Evolutionary conservation across 2,113 vertebrate species (phyloP), one percentile per base, ranked within the genome.

Genomic region (Strix uralensis): DNA sequence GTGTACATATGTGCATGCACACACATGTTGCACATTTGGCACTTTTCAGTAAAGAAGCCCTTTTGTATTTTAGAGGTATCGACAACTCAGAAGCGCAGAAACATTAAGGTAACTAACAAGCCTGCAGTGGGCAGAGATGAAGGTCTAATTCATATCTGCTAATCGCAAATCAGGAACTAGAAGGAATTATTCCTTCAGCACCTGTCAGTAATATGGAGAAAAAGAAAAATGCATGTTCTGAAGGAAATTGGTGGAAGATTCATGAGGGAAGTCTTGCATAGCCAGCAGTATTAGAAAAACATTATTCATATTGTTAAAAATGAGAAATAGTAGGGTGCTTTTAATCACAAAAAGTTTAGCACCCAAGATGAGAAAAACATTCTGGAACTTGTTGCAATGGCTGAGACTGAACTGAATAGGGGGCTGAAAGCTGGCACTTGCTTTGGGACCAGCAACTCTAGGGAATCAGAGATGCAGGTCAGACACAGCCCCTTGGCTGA

Each of bases 81-180:
- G 0, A 12, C 69, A 82, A 52, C 32, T 79, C 49, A 80, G 62
- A 92, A 29, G 34, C 0, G 0, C 52, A 82, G 61, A 62, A 91
- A 55, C 22, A 67, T 54, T 47, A 32, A 44, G 27, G 15, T 63
- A 71, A 49, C 38, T 52, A 83, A 66, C 7, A 59, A 57, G 54
- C 49, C 65, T 85, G 88, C 42, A 91, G 44, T 0, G 7, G 57
- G 38, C 71, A 80, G 71, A 92, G 74, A 27, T 40, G 23, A 61
- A 85, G 69, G 54, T 88, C 62, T 92, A 67, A 94, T 65, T 85
- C 71, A 61, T n/a, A 81, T 21, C 71, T 88, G 54, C 58, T 94
- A 55, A 79, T 92, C 3, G 3, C 66, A 86, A 65, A 93, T 54
- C 58, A 86, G 82, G 36, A 88, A 54, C 71, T 44, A 89, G 65